These are phyloP conservation scores for Borostomias antarcticus DNA, from an alignment of 2,797 vertebrate genomes.

Conservation along the genomic window DNA sequence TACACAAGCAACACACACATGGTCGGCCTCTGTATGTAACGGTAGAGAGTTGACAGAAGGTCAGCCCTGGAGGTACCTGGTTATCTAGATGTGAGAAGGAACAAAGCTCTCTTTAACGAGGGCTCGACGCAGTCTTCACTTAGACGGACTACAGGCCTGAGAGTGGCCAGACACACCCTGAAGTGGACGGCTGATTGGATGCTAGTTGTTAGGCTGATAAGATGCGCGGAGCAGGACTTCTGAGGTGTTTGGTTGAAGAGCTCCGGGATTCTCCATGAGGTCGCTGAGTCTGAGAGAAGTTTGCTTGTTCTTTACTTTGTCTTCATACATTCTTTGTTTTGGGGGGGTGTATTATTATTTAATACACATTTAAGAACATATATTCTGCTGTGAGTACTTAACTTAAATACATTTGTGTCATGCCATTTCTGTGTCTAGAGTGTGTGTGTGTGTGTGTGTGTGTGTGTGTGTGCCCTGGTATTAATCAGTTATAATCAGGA, in stretches of 20 bases:
- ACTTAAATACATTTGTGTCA: neutral
- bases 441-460: slow-evolving; percentile 6
- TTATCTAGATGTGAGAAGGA: neutral
- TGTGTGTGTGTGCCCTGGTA: slow-evolving; percentile 48
- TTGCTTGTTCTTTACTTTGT: no score
- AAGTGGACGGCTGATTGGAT: slow-evolving; percentile 51
- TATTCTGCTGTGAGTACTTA: no score
- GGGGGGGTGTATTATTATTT: no score
- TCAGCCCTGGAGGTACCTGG: neutral
- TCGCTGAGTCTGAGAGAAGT: no score
- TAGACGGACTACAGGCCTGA: slow-evolving; percentile 4
- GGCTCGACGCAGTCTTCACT: no score
- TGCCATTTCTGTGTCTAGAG: neutral
- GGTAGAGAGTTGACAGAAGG: no score
- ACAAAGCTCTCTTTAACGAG: neutral
- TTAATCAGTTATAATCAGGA: slow-evolving; percentile 66
- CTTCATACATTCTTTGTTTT: no score
- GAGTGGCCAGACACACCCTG: slow-evolving; percentile 35
- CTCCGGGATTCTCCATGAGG: neutral
- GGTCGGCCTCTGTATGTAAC: no score
- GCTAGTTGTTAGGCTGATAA: slow-evolving; percentile 49
- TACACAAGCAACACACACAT: no score
- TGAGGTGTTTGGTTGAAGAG: neutral
- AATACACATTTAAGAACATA: no score
- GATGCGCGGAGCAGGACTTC: slow-evolving; percentile 13